Conservation (phyloP, 1,140 invertebrate genomes). For the Panagrolaimus sp. region DNA sequence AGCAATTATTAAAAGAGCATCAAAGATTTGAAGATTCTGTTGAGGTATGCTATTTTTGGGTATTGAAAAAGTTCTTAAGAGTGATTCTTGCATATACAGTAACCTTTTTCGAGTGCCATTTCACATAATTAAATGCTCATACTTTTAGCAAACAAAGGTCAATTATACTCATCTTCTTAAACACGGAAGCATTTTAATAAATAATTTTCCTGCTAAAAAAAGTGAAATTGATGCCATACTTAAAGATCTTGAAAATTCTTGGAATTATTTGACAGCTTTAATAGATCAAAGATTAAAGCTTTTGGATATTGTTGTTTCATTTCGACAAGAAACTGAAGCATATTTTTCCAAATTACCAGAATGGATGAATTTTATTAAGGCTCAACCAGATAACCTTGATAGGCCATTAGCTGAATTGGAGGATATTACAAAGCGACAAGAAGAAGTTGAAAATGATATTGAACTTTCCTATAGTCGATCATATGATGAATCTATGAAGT, state of each 20-base stretch:
- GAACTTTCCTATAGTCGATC: background rate
- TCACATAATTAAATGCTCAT: too few relatives aligned
- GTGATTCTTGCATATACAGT: too few relatives aligned
- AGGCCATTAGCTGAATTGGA: background rate
- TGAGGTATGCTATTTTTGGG: too few relatives aligned
- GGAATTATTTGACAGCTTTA: slow-evolving; percentile 18
- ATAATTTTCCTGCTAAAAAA: background rate
- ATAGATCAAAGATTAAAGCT: slow-evolving; percentile 27
- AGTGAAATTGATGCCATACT: slow-evolving; percentile 24
- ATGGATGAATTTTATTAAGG: background rate
- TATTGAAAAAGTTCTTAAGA: too few relatives aligned
- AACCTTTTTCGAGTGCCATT: too few relatives aligned
- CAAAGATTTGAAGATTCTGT: background rate
- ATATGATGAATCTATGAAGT: background rate
- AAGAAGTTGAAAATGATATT: slow-evolving; percentile 9
- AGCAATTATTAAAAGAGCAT: slow-evolving; percentile 1
- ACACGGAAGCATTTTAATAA: slow-evolving; percentile 12
- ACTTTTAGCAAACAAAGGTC: slow-evolving; percentile 17
- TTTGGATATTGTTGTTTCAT: slow-evolving; percentile 20
- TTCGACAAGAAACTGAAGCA: background rate
- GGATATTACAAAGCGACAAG: background rate
- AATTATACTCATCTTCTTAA: slow-evolving; percentile 34
- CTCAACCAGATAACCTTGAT: background rate
- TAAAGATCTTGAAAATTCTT: slow-evolving; percentile 24
- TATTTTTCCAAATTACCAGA: background rate